Evolutionary conservation across 2,797 vertebrate species (phyloP).

Genomic region (Gymnodraco acuticeps): DNA sequence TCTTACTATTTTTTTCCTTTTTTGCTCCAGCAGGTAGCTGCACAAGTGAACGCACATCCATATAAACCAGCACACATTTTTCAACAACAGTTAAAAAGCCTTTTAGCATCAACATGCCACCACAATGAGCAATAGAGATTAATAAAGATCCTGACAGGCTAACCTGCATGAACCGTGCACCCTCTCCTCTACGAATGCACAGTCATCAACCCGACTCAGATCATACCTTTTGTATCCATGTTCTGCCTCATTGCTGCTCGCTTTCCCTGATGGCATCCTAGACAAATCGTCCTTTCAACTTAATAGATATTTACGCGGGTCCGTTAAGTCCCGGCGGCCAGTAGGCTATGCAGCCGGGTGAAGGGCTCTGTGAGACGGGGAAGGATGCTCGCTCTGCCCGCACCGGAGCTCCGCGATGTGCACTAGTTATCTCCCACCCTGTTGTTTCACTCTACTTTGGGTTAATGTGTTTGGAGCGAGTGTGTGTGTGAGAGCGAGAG

Average conservation of each 20-base stretch:
- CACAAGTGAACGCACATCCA: slow-evolving; percentile 27
- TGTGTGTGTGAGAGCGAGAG: slow-evolving; percentile 14
- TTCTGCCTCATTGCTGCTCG: slow-evolving; percentile 36
- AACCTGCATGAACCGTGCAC: slow-evolving; percentile 18
- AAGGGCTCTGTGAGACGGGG: slow-evolving; percentile 17
- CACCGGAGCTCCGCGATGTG: slow-evolving; percentile 59
- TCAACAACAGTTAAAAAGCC: neutral
- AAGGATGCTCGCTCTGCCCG: slow-evolving; percentile 45
- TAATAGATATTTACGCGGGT: slow-evolving; percentile 34
- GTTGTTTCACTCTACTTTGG: slow-evolving; percentile 50
- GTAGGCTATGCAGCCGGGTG: slow-evolving; percentile 16
- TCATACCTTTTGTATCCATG: slow-evolving; percentile 66
- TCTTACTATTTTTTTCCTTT: slow-evolving; percentile 18
- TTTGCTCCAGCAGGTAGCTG: slow-evolving; percentile 52
- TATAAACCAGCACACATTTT: slow-evolving; percentile 14
- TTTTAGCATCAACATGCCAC: slow-evolving; percentile 7
- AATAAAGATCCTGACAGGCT: neutral
- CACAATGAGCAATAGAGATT: neutral
- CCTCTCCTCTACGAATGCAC: slow-evolving; percentile 20
- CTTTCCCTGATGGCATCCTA: slow-evolving; percentile 43
- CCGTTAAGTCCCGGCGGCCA: slow-evolving; percentile 57
- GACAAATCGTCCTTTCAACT: slow-evolving; percentile 60
- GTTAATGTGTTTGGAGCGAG: slow-evolving; percentile 41
- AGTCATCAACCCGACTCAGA: slow-evolving; percentile 38
- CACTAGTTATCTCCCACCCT: slow-evolving; percentile 62